Evolutionary conservation across 1,140 invertebrate genomes (phyloP).

Genomic region (Pseudomyrmex concolor): DNA sequence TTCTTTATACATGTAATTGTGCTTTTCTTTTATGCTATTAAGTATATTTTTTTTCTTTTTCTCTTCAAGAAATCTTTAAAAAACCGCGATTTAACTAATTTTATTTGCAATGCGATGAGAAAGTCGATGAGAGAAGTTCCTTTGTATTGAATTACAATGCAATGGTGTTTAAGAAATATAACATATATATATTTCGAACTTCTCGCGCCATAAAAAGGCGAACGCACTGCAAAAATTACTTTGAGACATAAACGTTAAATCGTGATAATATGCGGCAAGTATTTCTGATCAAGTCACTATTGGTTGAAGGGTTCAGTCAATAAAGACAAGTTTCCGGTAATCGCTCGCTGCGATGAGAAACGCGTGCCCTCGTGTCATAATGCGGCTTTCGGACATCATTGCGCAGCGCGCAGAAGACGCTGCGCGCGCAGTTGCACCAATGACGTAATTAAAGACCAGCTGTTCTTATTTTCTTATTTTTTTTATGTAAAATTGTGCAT

Average conservation of each 20-base stretch:
- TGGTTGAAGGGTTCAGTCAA: background rate
- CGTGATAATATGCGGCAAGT: background rate
- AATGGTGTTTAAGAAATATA: background rate
- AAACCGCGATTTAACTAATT: too few species aligned
- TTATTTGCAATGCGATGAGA: too few species aligned
- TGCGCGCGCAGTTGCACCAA: background rate
- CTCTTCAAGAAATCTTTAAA: too few species aligned
- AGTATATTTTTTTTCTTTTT: too few species aligned
- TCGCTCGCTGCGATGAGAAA: background rate
- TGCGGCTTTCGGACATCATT: conserved; percentile 30
- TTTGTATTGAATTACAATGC: too few species aligned
- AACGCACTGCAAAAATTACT: background rate
- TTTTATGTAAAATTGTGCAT: background rate
- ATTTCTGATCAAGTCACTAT: background rate
- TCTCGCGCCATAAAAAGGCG: conserved; percentile 10
- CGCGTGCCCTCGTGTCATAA: conserved; percentile 42
- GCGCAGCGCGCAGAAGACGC: background rate
- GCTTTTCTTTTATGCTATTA: too few species aligned
- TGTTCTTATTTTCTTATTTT: background rate
- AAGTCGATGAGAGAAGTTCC: too few species aligned
- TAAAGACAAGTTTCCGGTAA: background rate
- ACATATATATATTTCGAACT: conserved; percentile 10
- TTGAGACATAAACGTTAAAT: background rate
- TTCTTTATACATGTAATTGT: too few species aligned
- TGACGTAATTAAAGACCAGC: background rate